Conservation (phyloP, 1,140 invertebrate species). For the Cyclargus thomasi region DNA sequence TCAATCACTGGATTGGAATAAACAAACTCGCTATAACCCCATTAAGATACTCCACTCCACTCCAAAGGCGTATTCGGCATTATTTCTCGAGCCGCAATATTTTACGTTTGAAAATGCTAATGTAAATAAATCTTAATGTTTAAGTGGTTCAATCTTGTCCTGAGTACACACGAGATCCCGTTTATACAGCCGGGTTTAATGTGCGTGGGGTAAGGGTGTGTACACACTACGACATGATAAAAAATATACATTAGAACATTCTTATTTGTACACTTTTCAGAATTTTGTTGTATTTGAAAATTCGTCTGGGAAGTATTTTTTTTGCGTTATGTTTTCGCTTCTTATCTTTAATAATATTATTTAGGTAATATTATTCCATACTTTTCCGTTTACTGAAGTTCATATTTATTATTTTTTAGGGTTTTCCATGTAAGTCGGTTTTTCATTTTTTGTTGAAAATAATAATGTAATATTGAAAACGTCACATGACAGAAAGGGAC, state of each 20-base stretch:
- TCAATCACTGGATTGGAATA: no score
- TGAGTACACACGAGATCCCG: slow-evolving; percentile 6
- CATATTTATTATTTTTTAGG: no score
- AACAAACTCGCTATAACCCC: no score
- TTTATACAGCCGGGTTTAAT: slow-evolving; percentile 11
- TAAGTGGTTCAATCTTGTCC: slow-evolving; percentile 4
- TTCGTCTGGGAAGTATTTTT: not conserved
- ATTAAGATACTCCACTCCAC: no score
- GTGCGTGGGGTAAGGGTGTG: slow-evolving; percentile 1
- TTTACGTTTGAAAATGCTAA: not conserved
- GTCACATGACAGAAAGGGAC: no score
- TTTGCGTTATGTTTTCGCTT: no score
- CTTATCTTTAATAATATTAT: no score
- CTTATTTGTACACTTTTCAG: not conserved
- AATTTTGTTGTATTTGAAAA: not conserved
- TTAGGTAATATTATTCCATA: no score
- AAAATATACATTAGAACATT: not conserved
- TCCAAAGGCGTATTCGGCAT: not conserved
- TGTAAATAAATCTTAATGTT: slow-evolving; percentile 4
- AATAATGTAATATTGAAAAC: no score
- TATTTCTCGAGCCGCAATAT: not conserved
- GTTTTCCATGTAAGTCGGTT: no score
- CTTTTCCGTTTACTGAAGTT: no score
- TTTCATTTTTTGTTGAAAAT: no score
- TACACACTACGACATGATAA: not conserved